Evolutionary conservation across 2,888 invertebrate genomes (phyloP), one percentile per base, ranked within the genome.

Genomic region (Halictus ligatus): DNA sequence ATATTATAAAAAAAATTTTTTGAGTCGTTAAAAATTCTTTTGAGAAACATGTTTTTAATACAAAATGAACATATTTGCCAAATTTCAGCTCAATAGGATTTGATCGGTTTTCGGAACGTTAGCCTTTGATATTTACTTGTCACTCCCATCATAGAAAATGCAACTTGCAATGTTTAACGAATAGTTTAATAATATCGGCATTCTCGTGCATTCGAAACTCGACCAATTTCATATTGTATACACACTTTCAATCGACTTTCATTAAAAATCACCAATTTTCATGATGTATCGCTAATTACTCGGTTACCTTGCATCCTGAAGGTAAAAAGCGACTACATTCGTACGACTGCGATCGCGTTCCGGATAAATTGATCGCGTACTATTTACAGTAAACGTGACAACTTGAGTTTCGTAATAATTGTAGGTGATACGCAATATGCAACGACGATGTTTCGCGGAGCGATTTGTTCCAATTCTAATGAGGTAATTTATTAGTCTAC

Each of bases 341-440:
- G 35, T 35, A 5, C 5, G 25, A 75, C 48, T 74, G 48, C 35
- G 13, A 25, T 58, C n/a, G 46, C 25, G 21, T 18, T 50, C 29
- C 29, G 29, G 46, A 46, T 29, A 25, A 54, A 58, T 40, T 58
- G 58, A 72, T 72, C 46, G 58, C 29, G 58, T 25, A 29, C 48
- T 76, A 67, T 64, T 76, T 76, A 76, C 25, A 67, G 29, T 46
- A 46, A 48, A 67, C 21, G n/a, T 29, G 46, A 67, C 76, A 48
- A 35, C 46, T 60, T 18, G 29, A 54, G 64, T 67, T 29, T 43
- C n/a, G 40, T 78, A 67, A 74, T 29, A 43, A 54, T 73, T 21
- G 29, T 21, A 25, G 60, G 35, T 50, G 40, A 40, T 48, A 46
- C 75, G 43, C 43, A 43, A 43, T 43, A 43, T 10, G 46, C 46